phyloP scores from a whole-genome alignment of 2,888 invertebrate species.

The Lypha dubia region DNA sequence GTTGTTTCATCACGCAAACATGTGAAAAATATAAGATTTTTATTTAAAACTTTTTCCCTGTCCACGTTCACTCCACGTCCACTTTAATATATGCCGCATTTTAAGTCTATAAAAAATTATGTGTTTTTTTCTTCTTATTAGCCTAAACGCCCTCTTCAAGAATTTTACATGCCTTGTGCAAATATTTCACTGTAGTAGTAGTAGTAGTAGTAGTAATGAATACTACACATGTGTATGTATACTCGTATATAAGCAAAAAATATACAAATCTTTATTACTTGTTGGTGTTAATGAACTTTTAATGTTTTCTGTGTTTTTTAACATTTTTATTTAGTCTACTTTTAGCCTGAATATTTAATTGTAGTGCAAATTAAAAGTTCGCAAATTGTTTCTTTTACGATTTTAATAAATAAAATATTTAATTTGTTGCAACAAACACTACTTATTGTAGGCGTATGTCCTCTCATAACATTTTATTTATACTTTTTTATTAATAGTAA shows the following conservation, averaged over 20 bases:
- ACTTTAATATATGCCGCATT: neutral
- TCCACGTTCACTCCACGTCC: too few relatives aligned
- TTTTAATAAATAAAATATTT: constrained; percentile 23
- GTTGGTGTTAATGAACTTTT: constrained; percentile 40
- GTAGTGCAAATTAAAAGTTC: constrained; percentile 7
- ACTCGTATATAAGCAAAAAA: neutral
- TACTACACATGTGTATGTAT: too few relatives aligned
- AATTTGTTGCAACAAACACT: neutral
- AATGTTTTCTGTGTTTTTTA: neutral
- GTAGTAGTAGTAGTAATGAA: too few relatives aligned
- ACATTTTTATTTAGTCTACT: constrained; percentile 21
- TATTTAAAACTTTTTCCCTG: neutral
- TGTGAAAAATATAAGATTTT: neutral
- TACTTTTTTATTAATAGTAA: too few relatives aligned
- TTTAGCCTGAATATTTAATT: constrained; percentile 5
- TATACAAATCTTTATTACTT: neutral
- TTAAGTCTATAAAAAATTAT: neutral
- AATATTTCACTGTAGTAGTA: neutral
- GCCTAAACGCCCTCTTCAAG: neutral
- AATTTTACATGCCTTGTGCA: neutral
- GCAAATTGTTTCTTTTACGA: neutral
- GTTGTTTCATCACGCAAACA: neutral
- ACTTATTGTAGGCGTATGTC: neutral
- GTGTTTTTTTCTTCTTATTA: neutral
- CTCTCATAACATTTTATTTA: too few relatives aligned